Conservation (phyloP, 1,140 invertebrate genomes). For the Metaphire vulgaris region DNA sequence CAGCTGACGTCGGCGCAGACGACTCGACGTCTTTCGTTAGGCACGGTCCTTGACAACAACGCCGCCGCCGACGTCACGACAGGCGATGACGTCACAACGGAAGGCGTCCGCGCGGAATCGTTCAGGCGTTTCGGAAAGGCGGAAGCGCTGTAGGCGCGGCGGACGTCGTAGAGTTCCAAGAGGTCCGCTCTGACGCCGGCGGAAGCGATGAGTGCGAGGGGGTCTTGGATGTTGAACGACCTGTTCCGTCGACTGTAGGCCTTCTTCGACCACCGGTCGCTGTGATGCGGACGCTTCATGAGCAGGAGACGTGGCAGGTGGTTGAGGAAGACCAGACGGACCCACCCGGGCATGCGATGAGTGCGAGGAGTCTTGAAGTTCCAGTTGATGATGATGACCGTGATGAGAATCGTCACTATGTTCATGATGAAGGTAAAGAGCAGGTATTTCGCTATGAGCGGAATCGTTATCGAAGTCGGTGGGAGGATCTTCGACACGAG, state of each 20-base stretch:
- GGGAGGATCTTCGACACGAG: constrained; percentile 98
- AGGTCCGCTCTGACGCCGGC: neutral
- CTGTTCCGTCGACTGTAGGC: constrained; percentile 25
- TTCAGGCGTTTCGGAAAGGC: neutral
- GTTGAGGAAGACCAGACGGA: constrained; percentile 48
- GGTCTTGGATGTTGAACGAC: neutral
- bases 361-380: constrained; percentile 90
- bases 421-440: constrained; percentile 99
- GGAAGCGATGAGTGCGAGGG: neutral
- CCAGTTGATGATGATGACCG: constrained; percentile 98
- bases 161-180: neutral
- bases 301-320: constrained; percentile 47
- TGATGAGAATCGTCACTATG: constrained; percentile 95
- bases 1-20: no score
- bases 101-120: neutral
- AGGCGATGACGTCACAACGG: no score
- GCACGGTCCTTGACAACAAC: neutral
- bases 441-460: constrained; percentile 88
- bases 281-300: constrained; percentile 50
- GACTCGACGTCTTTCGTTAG: neutral
- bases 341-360: constrained; percentile 47
- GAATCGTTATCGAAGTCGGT: constrained; percentile 65
- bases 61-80: no score
- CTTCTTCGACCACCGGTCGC: constrained; percentile 39
- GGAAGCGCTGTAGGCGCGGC: neutral